Evolutionary conservation across 53 echinoderm and acorn worm species (phyloP).

Genomic region (Patiria pectinifera): DNA sequence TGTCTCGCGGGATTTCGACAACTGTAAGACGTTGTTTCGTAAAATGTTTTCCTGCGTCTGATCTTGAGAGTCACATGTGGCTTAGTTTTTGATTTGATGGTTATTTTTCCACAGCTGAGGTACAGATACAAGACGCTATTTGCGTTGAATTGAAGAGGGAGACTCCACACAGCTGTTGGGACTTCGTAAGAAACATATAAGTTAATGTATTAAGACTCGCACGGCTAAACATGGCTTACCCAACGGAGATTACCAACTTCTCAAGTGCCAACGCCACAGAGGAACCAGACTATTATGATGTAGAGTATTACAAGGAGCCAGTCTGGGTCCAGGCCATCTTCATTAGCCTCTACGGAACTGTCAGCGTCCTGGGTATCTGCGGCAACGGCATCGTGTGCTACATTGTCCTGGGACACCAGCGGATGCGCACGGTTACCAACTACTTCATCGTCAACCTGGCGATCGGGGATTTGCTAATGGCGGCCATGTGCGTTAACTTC

Average conservation of each 20-base stretch:
- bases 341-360: constrained; percentile 75
- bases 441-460: constrained; percentile 98
- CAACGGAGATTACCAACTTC: neutral
- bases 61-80: too few species aligned
- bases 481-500: constrained; percentile 93
- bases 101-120: too few species aligned
- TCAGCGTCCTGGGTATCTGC: constrained; percentile 84
- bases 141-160: neutral
- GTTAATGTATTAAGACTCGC: neutral
- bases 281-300: neutral
- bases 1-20: too few species aligned
- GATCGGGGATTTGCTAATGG: constrained; percentile 88
- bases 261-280: constrained; percentile 22
- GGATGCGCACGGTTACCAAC: constrained; percentile 97
- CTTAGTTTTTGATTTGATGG: too few species aligned
- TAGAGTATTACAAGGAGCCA: constrained; percentile 77
- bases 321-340: constrained; percentile 79
- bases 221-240: neutral
- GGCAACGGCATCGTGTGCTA: constrained; percentile 95
- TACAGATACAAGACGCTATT: neutral
- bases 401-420: constrained; percentile 88
- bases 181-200: too few species aligned
- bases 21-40: too few species aligned
- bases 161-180: neutral
- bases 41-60: too few species aligned